Evolutionary conservation across 2,888 invertebrate species (phyloP), one percentile per base, ranked within the genome.

Genomic region (Drosophila monieri): DNA sequence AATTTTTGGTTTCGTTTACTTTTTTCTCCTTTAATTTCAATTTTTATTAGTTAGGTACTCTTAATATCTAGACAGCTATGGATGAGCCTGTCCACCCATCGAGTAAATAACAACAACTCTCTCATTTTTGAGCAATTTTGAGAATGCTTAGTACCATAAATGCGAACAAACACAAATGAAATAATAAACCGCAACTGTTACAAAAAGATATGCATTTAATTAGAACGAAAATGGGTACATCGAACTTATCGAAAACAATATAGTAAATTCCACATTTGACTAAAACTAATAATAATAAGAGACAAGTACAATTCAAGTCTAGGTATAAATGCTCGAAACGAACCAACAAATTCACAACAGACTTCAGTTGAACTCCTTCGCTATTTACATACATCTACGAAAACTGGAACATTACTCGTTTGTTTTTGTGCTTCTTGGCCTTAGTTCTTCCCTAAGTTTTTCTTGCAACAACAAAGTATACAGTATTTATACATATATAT

Each of bases 41-140:
- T 39, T 6, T 39, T 15, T 18, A 41, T 54, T 66, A 60, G 57
- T 87, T 73, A 87, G 84, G 88, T 84, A 84, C 88, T 41, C 39
- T 88, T 84, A 85, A 77, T 48, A 77, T 67, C 73, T 83, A 85
- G 69, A 73, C 78, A 78, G 69, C 72, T 57, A 4, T 6, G 43
- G 21, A 21, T 21, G 21, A 21, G 43, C 12, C 43, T 21, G 43
- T 21, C 51, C 12, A 39, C 53, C 44, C 64, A 10, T 47, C 41
- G 23, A 35, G 6, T 12, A 52, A 32, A 43, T 25, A 47, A 39
- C 41, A 23, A 44, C 52, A 60, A 46, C 32, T 44, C 47, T 27
- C 14, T 25, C 54, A 59, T 35, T 80, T 81, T 80, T 81, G 81
- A 81, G 81, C 81, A 87, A 67, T 41, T 68, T 53, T n/a, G n/a